Evolutionary conservation across 2,797 vertebrate genomes (phyloP).

Genomic region (Coranthus polyacanthus): DNA sequence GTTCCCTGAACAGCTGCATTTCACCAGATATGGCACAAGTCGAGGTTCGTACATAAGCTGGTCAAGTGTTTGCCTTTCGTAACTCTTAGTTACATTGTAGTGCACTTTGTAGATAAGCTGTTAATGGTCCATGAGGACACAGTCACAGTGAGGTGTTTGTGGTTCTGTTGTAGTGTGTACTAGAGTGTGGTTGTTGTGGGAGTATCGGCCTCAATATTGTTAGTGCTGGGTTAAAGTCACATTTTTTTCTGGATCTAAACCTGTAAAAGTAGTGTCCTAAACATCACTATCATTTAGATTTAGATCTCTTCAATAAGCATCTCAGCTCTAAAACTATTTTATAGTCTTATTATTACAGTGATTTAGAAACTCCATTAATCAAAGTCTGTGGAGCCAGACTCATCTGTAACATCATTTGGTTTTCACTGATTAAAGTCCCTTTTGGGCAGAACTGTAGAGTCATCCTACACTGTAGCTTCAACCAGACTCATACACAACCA

Average conservation of each 20-base stretch:
- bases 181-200: neutral
- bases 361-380: neutral
- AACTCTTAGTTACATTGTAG: neutral
- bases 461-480: constrained; percentile 42
- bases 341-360: neutral
- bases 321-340: neutral
- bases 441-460: constrained; percentile 43
- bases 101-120: constrained; percentile 19
- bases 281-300: constrained; percentile 3
- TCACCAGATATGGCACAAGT: neutral
- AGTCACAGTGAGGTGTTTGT: neutral
- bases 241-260: neutral
- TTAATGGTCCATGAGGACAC: neutral
- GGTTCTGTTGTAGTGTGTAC: neutral
- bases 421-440: constrained; percentile 50
- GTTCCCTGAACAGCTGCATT: neutral
- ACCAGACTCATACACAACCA: constrained; percentile 56
- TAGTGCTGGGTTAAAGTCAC: constrained; percentile 5
- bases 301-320: neutral
- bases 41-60: neutral
- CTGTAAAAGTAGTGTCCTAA: neutral
- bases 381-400: too few species aligned
- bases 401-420: neutral
- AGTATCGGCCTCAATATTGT: neutral
- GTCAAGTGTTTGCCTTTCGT: neutral